These are phyloP conservation scores for Ophion slaviceki DNA, from an alignment of 2,888 invertebrate species.

Conservation along the genomic window DNA sequence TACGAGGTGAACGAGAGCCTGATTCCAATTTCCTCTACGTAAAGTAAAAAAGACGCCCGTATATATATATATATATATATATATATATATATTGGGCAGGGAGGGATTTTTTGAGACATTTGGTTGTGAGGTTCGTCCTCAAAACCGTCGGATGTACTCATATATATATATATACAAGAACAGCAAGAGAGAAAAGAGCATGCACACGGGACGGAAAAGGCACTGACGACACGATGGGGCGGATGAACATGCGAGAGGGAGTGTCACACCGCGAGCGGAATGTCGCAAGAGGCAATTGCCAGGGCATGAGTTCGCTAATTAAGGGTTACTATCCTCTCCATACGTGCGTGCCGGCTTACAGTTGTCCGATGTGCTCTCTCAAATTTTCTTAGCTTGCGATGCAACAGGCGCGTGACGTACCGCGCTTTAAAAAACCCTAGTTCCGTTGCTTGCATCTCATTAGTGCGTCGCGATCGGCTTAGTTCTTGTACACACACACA, in stretches of 20 bases:
- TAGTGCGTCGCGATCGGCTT: constrained; percentile 53
- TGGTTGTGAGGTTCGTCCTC: too few relatives aligned
- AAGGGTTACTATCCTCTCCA: constrained; percentile 73
- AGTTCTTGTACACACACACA: background rate
- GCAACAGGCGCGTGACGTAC: constrained; percentile 25
- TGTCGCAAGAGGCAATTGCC: constrained; percentile 74
- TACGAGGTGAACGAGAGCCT: constrained; percentile 7
- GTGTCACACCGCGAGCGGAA: constrained; percentile 70
- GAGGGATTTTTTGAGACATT: too few relatives aligned
- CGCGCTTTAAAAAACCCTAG: constrained; percentile 39
- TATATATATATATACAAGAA: background rate
- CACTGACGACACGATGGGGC: constrained; percentile 55
- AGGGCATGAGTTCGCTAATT: constrained; percentile 78
- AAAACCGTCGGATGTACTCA: background rate
- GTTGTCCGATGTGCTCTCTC: constrained; percentile 30
- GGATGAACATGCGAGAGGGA: constrained; percentile 63
- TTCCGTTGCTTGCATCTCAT: constrained; percentile 67
- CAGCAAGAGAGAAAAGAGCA: constrained; percentile 14
- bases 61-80: background rate
- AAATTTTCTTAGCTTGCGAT: constrained; percentile 43
- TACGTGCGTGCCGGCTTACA: background rate
- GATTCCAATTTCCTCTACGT: constrained; percentile 32
- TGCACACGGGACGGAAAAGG: constrained; percentile 43
- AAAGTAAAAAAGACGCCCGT: constrained; percentile 9
- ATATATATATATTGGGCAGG: background rate